phyloP scores from a whole-genome alignment of 2,797 vertebrate species.

The Syndactyla subalaris region DNA sequence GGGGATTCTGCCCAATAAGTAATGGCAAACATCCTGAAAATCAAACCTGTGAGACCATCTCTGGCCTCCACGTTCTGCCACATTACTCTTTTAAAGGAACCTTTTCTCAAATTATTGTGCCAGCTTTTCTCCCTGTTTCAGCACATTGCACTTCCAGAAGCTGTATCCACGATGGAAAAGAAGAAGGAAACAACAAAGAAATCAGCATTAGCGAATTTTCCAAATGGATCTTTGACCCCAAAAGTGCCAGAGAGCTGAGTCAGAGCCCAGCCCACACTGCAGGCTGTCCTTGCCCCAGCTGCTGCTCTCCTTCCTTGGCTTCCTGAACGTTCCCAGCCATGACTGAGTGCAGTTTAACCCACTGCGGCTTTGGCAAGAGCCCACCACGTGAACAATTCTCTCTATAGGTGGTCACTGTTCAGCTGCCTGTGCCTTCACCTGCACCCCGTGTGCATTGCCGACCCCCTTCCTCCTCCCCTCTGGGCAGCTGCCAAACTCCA shows the following conservation, averaged over 20 bases:
- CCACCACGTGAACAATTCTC: background rate
- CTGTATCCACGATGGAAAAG: background rate
- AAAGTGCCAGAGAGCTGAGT: background rate
- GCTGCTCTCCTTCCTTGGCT: background rate
- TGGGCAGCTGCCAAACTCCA: background rate
- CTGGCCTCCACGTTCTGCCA: background rate
- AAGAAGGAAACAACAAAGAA: background rate
- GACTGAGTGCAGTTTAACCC: background rate
- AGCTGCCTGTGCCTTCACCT: background rate
- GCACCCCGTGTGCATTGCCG: background rate
- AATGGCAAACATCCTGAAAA: slow-evolving; percentile 4
- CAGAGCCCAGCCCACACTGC: background rate
- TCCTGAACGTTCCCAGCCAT: background rate
- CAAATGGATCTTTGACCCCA: background rate
- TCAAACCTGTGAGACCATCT: background rate
- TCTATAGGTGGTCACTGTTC: background rate
- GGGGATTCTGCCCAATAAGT: slow-evolving; percentile 6
- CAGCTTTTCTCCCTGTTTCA: background rate
- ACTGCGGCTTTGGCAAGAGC: background rate
- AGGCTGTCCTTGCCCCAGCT: background rate
- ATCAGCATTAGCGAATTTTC: background rate
- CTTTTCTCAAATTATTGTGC: background rate
- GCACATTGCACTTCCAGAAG: background rate
- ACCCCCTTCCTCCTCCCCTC: background rate
- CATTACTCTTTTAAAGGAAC: background rate